A percentile compares a stretch with the other conserved stretches of the same genome.
These are phyloP conservation scores for Pelodiscus sinensis DNA, from an alignment of 2,113 vertebrate genomes.

Conservation along the genomic window DNA sequence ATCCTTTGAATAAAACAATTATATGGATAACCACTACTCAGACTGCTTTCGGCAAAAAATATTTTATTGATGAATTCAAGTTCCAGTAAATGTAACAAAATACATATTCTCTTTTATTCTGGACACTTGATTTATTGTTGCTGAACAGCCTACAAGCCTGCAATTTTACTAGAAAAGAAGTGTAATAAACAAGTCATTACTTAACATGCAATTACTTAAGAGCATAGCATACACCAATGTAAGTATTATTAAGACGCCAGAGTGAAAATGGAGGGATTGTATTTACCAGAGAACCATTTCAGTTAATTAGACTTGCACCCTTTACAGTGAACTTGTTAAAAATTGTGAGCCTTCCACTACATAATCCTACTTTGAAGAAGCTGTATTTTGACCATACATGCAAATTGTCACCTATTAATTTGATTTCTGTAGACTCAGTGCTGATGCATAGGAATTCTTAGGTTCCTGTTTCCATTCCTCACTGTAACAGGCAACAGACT, in stretches of 20 bases:
- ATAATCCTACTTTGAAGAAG: not conserved
- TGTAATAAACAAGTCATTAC: not conserved
- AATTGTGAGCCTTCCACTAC: not conserved
- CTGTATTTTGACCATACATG: not conserved
- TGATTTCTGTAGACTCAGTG: not conserved
- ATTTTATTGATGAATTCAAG: not conserved
- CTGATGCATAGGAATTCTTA: not conserved
- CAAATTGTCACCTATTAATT: not conserved
- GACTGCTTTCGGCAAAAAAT: slow-evolving; percentile 22
- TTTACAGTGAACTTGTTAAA: not conserved
- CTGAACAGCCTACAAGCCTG: slow-evolving; percentile 1
- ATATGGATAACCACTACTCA: not conserved
- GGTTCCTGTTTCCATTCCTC: not conserved
- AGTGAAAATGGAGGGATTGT: not conserved
- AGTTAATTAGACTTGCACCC: not conserved
- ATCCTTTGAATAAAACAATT: slow-evolving; percentile 17
- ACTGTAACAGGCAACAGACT: slow-evolving; percentile 17
- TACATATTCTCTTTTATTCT: not conserved
- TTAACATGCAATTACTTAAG: not conserved
- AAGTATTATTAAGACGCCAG: not conserved
- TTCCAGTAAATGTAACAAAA: slow-evolving; percentile 28
- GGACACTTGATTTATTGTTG: not conserved
- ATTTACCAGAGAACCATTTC: not conserved
- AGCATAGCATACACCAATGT: not conserved
- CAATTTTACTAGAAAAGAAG: not conserved